Evolutionary conservation across 2,113 vertebrate genomes (phyloP).

Genomic region (Stigmatopora argus): DNA sequence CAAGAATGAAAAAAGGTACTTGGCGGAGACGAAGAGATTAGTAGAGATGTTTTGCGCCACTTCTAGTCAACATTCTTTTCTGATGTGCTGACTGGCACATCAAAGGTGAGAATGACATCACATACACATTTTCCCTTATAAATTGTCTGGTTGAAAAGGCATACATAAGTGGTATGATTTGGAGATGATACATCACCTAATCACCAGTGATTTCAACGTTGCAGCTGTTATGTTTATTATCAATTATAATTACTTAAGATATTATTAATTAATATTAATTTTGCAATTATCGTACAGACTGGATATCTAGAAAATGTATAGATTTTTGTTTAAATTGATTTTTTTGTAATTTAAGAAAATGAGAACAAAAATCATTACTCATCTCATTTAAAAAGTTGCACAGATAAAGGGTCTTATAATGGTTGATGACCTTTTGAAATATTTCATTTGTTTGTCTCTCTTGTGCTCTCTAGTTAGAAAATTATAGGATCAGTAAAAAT

Average conservation of each 20-base stretch:
- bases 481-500: no score
- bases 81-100: slow-evolving; percentile 30
- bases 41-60: slow-evolving; percentile 5
- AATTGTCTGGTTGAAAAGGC: slow-evolving; percentile 24
- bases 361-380: no score
- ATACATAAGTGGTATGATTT: slow-evolving; percentile 15
- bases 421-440: no score
- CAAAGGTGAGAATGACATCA: slow-evolving; percentile 39
- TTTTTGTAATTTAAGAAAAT: neutral
- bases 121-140: slow-evolving; percentile 15
- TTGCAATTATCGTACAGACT: neutral
- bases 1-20: neutral
- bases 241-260: no score
- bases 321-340: neutral
- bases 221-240: no score
- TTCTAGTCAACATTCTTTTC: slow-evolving; percentile 29
- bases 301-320: neutral
- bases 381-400: neutral
- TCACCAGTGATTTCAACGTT: neutral
- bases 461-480: no score
- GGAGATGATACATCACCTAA: slow-evolving; percentile 1
- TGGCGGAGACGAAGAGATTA: slow-evolving; percentile 20
- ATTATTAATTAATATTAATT: no score
- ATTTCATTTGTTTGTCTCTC: no score
- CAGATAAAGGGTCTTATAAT: neutral